phyloP scores from a whole-genome alignment of 2,888 invertebrate species.

The Drosophila mimetica region DNA sequence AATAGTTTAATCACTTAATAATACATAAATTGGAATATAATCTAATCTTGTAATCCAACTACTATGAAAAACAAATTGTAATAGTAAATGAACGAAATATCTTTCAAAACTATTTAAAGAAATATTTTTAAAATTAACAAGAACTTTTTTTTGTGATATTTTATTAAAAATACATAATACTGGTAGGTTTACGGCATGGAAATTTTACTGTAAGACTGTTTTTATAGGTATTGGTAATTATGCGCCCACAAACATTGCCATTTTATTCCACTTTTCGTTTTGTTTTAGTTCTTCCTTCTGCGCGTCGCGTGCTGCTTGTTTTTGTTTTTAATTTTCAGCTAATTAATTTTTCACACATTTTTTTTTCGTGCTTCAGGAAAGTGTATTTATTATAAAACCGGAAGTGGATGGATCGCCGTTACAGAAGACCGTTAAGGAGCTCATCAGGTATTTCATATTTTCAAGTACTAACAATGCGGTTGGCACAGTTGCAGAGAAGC shows the following conservation, averaged over 20 bases:
- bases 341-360: conserved; percentile 26
- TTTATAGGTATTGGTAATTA: conserved; percentile 22
- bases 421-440: conserved; percentile 31
- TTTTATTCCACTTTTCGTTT: conserved; percentile 51
- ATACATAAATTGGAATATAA: too few relatives aligned
- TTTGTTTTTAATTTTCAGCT: conserved; percentile 38
- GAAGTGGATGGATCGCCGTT: conserved; percentile 58
- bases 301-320: conserved; percentile 41
- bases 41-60: too few relatives aligned
- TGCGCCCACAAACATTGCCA: conserved; percentile 30
- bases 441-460: conserved; percentile 59
- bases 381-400: conserved; percentile 7
- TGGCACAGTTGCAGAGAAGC: conserved; percentile 27
- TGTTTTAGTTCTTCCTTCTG: conserved; percentile 47
- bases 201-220: conserved; percentile 5
- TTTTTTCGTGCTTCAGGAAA: background rate
- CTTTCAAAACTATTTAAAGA: too few relatives aligned
- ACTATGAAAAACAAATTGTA: too few relatives aligned
- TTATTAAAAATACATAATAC: background rate
- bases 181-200: background rate
- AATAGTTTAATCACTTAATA: too few relatives aligned
- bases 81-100: too few relatives aligned
- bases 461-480: background rate
- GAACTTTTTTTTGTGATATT: too few relatives aligned
- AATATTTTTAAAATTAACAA: too few relatives aligned